Base-by-base conservation (phyloP, 2,113 vertebrate species). In the Pollimyrus isidori region DNA sequence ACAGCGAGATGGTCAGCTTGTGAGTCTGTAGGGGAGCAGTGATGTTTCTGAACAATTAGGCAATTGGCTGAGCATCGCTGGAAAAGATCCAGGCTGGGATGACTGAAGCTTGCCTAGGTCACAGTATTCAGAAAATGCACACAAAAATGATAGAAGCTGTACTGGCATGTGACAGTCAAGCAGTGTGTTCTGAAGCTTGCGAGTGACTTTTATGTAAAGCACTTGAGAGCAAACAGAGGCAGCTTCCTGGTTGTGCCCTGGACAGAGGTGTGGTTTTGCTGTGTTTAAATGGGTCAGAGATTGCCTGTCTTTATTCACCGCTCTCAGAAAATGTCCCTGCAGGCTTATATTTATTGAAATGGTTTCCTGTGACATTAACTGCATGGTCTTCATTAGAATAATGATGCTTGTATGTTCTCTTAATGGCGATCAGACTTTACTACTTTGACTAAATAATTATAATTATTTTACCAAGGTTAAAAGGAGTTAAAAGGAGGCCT, bases 381-480 rank as follows among this genome's bases (percentile, higher is more conserved):
- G 48, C n/a, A 50, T 23, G n/a, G 48, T 86, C n/a, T 48, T 86
- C 10, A 86, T 86, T 86, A 86, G 45, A 23, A 49, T 49, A 49
- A 49, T 26, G 23, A 86, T 42, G 19, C 82, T 23, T 84, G 45
- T 84, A 84, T 84, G 45, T 53, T 87, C 50, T 35, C 35, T 53
- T 53, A 87, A 84, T 84, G 39, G 82, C 23, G n/a, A 69, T 45
- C 82, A 84, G 82, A 84, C 46, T 84, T 48, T 45, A 45, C 42
- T 48, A 84, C 39, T 84, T 45, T 84, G 82, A 46, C 39, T 48
- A 84, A 53, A 50, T 87, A 87, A 35, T 87, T 87, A 39, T 53
- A 87, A n/a, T 87, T 87, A 87, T 87, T 52, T 53, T 26, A 53
- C 23, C n/a, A 53, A 35, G 50, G 49, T 52, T 87, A 35, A 87